Conservation (phyloP, 2,113 vertebrate genomes). For the Sceloporus tristichus region DNA sequence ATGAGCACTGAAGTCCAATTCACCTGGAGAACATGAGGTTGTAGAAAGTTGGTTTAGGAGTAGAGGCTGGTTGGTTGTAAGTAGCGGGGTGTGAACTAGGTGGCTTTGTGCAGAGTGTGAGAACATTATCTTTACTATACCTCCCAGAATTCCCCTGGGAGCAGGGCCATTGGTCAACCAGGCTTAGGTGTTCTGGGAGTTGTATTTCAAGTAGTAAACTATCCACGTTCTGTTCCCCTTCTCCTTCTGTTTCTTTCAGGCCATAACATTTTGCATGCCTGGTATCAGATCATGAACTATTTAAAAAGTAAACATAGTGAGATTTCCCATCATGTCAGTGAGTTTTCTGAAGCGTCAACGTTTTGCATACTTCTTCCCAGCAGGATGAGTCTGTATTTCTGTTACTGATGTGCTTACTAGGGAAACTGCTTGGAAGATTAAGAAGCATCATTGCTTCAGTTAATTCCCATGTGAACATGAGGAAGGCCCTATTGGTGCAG, state of each 20-base stretch:
- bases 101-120: background rate
- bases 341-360: conserved; percentile 5
- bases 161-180: background rate
- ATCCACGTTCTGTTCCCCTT: background rate
- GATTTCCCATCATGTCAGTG: background rate
- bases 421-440: conserved; percentile 6
- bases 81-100: background rate
- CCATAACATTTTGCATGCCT: background rate
- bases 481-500: conserved; percentile 15
- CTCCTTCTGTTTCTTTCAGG: background rate
- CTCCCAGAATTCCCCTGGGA: too few relatives aligned
- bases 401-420: background rate
- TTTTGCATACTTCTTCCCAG: background rate
- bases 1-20: too few relatives aligned
- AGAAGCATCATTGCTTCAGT: background rate
- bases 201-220: background rate
- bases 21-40: too few relatives aligned
- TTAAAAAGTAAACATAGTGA: background rate
- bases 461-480: background rate
- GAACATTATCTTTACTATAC: background rate
- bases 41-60: too few relatives aligned
- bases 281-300: background rate
- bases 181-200: background rate
- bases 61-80: too few relatives aligned
- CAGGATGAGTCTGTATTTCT: conserved; percentile 3